phyloP scores from a whole-genome alignment of 30 jellyfish, hydroid and myxozoan genomes.

The Phacellophora camtschatica region DNA sequence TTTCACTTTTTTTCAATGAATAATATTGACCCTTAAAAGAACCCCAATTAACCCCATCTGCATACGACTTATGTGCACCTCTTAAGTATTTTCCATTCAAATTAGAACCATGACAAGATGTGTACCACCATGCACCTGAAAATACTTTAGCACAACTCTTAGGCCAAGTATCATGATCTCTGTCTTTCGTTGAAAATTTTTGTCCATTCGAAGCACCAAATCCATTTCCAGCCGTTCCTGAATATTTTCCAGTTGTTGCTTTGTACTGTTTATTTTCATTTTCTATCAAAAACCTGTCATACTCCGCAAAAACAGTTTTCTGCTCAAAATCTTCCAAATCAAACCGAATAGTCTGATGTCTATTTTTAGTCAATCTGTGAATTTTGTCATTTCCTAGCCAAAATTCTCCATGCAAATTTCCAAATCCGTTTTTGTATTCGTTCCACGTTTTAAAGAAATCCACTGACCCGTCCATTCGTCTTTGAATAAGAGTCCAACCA shows the following conservation, averaged over 20 bases:
- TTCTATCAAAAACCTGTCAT: constrained; percentile 2
- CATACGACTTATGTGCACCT: constrained; percentile 20
- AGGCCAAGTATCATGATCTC: constrained; percentile 12
- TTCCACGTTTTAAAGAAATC: constrained; percentile 32
- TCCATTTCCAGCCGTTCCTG: constrained; percentile 47
- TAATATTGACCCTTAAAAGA: constrained; percentile 1
- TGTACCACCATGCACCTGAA: constrained; percentile 53
- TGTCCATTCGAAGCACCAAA: not conserved
- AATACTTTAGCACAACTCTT: not conserved
- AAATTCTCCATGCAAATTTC: constrained; percentile 2
- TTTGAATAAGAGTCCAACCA: constrained; percentile 52
- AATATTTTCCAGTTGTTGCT: not conserved
- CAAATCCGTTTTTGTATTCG: constrained; percentile 35
- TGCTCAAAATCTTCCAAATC: constrained; percentile 30
- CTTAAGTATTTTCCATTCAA: constrained; percentile 29
- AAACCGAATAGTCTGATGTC: constrained; percentile 18
- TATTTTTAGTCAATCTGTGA: constrained; percentile 2
- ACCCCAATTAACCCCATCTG: constrained; percentile 7
- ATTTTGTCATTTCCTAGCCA: constrained; percentile 51
- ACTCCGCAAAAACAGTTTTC: constrained; percentile 26
- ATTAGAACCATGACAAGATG: constrained; percentile 15
- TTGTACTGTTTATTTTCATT: not conserved
- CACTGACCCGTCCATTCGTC: constrained; percentile 27
- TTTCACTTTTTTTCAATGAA: constrained; percentile 19
- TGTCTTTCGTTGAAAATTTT: constrained; percentile 27